A percentile compares a stretch with the other conserved stretches of the same genome.
These are phyloP conservation scores for Baccha elongata DNA, from an alignment of 2,888 invertebrate genomes.

Conservation along the genomic window DNA sequence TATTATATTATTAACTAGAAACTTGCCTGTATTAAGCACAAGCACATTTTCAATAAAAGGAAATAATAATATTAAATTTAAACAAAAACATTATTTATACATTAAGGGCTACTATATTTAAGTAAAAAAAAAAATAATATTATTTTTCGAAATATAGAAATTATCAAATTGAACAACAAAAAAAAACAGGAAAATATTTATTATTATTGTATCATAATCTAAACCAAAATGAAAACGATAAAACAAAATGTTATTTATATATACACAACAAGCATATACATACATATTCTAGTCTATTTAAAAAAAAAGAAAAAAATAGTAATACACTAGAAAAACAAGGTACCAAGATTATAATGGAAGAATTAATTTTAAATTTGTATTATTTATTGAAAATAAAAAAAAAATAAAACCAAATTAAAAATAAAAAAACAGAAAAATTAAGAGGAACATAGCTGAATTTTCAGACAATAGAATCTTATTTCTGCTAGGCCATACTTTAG, in stretches of 20 bases:
- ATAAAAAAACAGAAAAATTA: constrained; percentile 17
- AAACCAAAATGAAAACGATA: constrained; percentile 49
- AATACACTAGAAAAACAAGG: constrained; percentile 65
- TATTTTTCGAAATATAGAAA: constrained; percentile 71
- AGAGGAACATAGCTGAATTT: constrained; percentile 51
- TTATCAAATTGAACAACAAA: constrained; percentile 59
- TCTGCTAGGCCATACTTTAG: constrained; percentile 38
- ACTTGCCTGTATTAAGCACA: constrained; percentile 67
- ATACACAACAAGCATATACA: constrained; percentile 71
- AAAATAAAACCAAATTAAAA: constrained; percentile 4
- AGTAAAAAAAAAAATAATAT: constrained; percentile 71
- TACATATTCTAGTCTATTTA: constrained; percentile 71
- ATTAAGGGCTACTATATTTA: constrained; percentile 70
- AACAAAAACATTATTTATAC: constrained; percentile 49
- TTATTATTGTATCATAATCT: constrained; percentile 66
- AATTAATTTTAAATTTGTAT: constrained; percentile 29
- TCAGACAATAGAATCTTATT: constrained; percentile 51
- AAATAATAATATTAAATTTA: constrained; percentile 66
- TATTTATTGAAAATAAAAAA: constrained; percentile 3
- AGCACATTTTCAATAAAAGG: constrained; percentile 55
- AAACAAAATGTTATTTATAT: constrained; percentile 67
- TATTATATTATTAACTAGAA: constrained; percentile 62
- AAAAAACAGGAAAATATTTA: constrained; percentile 62
- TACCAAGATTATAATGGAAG: constrained; percentile 64
- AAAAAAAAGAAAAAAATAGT: constrained; percentile 38